Conservation (phyloP, 53 echinoderm and acorn worm genomes). For the Crossaster papposus region DNA sequence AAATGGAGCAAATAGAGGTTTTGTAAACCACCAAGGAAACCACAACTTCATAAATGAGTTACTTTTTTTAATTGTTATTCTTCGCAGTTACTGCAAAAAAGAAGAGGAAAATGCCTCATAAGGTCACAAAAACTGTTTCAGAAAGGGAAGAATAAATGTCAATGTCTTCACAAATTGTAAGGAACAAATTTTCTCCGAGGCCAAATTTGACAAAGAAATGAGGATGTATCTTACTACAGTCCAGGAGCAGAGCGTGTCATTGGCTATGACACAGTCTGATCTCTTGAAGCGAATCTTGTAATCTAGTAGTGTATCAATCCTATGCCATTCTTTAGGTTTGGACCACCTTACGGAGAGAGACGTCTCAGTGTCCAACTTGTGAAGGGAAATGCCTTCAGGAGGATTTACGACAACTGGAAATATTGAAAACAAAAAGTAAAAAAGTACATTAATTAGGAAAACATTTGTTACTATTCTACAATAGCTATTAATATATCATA, state of each 20-base stretch:
- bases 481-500: too few relatives aligned
- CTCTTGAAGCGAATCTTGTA: slow-evolving; percentile 12
- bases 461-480: background rate
- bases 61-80: too few relatives aligned
- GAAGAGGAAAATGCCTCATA: too few relatives aligned
- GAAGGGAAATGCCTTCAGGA: background rate
- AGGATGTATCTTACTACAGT: background rate
- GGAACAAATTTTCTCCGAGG: background rate
- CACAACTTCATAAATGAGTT: too few relatives aligned
- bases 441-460: background rate
- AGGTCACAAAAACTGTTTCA: too few relatives aligned
- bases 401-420: slow-evolving; percentile 43
- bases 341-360: slow-evolving; percentile 9
- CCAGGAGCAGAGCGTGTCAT: background rate
- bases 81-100: too few relatives aligned
- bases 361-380: background rate
- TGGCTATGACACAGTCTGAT: background rate
- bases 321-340: slow-evolving; percentile 23
- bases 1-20: too few relatives aligned
- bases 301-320: background rate
- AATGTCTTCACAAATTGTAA: background rate
- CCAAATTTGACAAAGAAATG: background rate
- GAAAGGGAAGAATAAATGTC: background rate
- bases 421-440: background rate
- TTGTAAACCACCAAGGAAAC: too few relatives aligned